These are phyloP conservation scores for Subanguina moxae DNA, from an alignment of 1,140 invertebrate genomes.

Conservation along the genomic window DNA sequence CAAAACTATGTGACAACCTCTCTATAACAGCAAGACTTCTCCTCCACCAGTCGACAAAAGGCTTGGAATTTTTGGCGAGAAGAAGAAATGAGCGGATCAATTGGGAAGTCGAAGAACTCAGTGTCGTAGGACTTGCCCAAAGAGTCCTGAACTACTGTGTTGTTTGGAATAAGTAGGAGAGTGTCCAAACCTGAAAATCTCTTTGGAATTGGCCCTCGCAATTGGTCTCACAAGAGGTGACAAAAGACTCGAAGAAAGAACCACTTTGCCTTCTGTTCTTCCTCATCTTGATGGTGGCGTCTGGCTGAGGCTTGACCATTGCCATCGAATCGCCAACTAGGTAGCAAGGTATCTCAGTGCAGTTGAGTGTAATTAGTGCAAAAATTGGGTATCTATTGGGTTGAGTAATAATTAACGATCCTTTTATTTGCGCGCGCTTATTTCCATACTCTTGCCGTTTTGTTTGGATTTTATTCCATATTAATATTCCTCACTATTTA, in stretches of 20 bases:
- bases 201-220: conserved; percentile 17
- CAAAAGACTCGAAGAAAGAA: background rate
- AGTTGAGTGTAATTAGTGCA: too few species aligned
- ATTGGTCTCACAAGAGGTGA: conserved; percentile 14
- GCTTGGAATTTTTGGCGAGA: conserved; percentile 13
- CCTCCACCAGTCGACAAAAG: conserved; percentile 32
- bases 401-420: too few species aligned
- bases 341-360: too few species aligned
- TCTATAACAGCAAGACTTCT: background rate
- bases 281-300: background rate
- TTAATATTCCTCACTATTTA: too few species aligned
- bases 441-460: too few species aligned
- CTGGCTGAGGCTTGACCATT: background rate
- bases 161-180: background rate
- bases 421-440: too few species aligned
- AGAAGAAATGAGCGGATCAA: conserved; percentile 35
- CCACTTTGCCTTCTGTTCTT: conserved; percentile 4
- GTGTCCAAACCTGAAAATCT: conserved; percentile 22
- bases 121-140: conserved; percentile 32
- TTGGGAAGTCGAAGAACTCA: conserved; percentile 39
- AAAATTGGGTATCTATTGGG: too few species aligned
- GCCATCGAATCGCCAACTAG: background rate
- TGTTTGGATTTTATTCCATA: too few species aligned
- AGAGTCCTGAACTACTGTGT: conserved; percentile 14
- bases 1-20: background rate